Conservation (phyloP, 2,888 invertebrate genomes). For the Arrhopalites spinosus region DNA sequence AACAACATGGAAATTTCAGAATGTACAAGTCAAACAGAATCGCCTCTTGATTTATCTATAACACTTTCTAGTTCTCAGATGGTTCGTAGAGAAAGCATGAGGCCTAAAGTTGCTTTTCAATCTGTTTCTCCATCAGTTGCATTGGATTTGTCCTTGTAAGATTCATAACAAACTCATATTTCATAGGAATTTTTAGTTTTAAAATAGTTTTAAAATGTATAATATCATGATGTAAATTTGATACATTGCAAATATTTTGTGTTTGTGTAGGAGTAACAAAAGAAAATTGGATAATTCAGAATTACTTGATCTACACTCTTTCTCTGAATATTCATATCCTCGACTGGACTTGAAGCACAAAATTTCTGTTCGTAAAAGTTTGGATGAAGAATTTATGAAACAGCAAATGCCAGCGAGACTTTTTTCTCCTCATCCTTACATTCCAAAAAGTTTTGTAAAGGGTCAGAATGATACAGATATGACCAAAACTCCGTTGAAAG, state of each 20-base stretch:
- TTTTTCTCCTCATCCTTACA: too few species aligned
- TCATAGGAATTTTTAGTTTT: too few species aligned
- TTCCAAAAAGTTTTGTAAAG: neutral
- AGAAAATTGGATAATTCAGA: neutral
- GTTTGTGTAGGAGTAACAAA: neutral
- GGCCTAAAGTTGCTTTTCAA: slow-evolving; percentile 6
- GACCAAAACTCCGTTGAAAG: neutral
- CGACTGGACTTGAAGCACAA: neutral
- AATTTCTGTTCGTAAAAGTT: neutral
- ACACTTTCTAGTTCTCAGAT: neutral
- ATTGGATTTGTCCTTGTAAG: slow-evolving; percentile 6
- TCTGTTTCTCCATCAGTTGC: slow-evolving; percentile 9
- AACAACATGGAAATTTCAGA: neutral
- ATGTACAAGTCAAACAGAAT: neutral
- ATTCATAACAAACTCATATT: too few species aligned
- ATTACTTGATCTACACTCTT: neutral
- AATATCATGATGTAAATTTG: neutral
- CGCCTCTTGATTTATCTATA: neutral
- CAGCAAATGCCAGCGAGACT: neutral
- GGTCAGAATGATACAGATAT: neutral
- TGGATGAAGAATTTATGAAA: neutral
- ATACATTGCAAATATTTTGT: too few species aligned
- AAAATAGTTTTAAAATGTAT: neutral
- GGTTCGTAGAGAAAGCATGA: neutral
- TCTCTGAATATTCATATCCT: neutral